Conservation (phyloP, 1,140 invertebrate species). For the Pantala flavescens region DNA sequence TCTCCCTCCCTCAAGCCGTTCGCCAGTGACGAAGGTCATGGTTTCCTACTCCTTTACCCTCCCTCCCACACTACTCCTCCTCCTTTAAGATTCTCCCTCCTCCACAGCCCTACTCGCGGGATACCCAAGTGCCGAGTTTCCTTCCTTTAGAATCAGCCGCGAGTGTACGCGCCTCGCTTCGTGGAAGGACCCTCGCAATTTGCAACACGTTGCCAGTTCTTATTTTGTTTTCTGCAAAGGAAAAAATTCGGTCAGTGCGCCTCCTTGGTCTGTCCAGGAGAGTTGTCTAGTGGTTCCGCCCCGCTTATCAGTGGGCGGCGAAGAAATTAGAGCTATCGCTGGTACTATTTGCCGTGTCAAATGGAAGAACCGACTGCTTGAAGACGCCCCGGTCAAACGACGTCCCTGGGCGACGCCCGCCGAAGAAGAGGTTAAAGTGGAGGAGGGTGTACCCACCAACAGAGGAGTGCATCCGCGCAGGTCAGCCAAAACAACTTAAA, state of each 20-base stretch:
- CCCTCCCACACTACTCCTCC: neutral
- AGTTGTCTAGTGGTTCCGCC: no score
- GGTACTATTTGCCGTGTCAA: no score
- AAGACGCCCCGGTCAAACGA: no score
- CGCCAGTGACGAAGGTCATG: slow-evolving; percentile 2
- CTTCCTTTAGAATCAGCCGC: neutral
- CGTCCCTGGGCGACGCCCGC: no score
- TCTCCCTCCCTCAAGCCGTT: neutral
- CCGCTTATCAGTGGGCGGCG: no score
- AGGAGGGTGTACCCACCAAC: neutral
- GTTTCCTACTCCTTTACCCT: neutral
- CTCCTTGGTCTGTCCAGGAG: no score
- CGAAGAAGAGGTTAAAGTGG: no score
- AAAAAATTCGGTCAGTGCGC: no score
- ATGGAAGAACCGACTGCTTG: no score
- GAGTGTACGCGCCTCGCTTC: neutral
- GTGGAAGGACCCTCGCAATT: neutral
- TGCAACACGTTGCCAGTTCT: no score
- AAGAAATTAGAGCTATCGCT: no score
- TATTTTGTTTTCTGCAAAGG: no score
- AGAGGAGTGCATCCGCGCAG: neutral
- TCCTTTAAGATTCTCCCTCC: neutral
- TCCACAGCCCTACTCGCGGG: neutral
- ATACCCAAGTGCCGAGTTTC: neutral
- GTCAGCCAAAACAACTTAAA: neutral